A percentile compares a stretch with the other conserved stretches of the same genome.
phyloP scores from a whole-genome alignment of 2,797 vertebrate species.

The Enteromius viviparus region DNA sequence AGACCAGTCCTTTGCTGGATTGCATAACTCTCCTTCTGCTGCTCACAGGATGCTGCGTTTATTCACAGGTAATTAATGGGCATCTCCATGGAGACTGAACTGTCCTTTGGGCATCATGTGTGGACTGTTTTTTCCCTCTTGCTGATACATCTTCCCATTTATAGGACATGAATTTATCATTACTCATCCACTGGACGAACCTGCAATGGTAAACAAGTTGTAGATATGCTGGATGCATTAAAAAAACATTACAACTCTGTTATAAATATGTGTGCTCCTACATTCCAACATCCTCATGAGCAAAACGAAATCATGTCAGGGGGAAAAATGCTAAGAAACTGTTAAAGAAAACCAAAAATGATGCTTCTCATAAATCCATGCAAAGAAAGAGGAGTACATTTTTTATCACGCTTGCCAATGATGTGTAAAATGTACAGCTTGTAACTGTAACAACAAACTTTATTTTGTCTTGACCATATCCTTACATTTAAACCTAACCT shows the following conservation, averaged over 20 bases:
- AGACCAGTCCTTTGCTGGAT: constrained; percentile 52
- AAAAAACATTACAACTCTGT: neutral
- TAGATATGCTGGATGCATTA: neutral
- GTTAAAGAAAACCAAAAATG: neutral
- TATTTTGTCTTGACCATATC: no score
- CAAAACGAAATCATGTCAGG: neutral
- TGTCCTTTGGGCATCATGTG: constrained; percentile 42
- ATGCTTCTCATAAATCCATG: neutral
- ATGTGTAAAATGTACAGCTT: neutral
- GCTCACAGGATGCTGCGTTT: constrained; percentile 50
- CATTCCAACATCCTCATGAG: neutral
- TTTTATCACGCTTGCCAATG: neutral
- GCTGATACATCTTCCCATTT: constrained; percentile 48
- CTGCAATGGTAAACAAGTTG: constrained; percentile 6
- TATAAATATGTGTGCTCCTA: neutral
- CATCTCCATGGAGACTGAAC: constrained; percentile 53
- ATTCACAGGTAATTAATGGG: constrained; percentile 60
- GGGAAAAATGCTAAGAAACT: neutral
- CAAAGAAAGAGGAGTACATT: neutral
- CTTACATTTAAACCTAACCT: no score
- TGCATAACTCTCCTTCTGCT: constrained; percentile 57
- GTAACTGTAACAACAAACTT: neutral
- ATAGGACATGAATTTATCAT: constrained; percentile 21
- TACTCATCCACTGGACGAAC: constrained; percentile 12
- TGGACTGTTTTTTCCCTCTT: constrained; percentile 42